A percentile compares a stretch with the other conserved stretches of the same genome.
phyloP scores from a whole-genome alignment of 37 sponge, comb jelly and placozoan genomes.

The Geodia barretti region DNA sequence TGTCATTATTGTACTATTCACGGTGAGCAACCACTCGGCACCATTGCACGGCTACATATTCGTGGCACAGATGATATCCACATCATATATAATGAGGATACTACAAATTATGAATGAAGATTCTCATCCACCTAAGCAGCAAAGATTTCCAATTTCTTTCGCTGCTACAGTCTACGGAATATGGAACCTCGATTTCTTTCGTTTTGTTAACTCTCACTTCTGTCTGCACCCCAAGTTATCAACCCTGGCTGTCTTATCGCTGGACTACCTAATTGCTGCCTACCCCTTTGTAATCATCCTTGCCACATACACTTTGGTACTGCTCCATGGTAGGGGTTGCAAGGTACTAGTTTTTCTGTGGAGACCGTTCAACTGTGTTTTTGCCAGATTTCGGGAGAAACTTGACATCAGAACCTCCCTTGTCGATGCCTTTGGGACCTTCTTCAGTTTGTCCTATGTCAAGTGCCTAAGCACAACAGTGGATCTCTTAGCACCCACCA shows the following conservation, averaged over 20 bases:
- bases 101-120: neutral
- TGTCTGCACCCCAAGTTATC: slow-evolving; percentile 12
- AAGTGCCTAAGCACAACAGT: slow-evolving; percentile 1
- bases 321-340: slow-evolving; percentile 15
- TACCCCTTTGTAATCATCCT: slow-evolving; percentile 44
- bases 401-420: neutral
- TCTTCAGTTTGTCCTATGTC: slow-evolving; percentile 7
- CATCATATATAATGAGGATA: neutral
- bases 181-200: slow-evolving; percentile 56
- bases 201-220: slow-evolving; percentile 21
- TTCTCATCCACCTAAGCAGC: neutral
- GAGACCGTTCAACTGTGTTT: slow-evolving; percentile 11
- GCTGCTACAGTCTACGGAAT: slow-evolving; percentile 17
- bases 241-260: slow-evolving; percentile 4
- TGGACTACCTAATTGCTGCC: slow-evolving; percentile 43
- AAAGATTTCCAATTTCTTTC: neutral
- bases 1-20: slow-evolving; percentile 5
- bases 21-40: neutral
- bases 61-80: neutral
- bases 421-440: slow-evolving; percentile 10
- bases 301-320: slow-evolving; percentile 4
- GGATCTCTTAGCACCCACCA: neutral
- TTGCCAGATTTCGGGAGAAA: neutral
- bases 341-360: slow-evolving; percentile 9
- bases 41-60: neutral